Evolutionary conservation across 2,888 invertebrate genomes (phyloP), one percentile per base, ranked within the genome.

Genomic region (Sympetrum striolatum): DNA sequence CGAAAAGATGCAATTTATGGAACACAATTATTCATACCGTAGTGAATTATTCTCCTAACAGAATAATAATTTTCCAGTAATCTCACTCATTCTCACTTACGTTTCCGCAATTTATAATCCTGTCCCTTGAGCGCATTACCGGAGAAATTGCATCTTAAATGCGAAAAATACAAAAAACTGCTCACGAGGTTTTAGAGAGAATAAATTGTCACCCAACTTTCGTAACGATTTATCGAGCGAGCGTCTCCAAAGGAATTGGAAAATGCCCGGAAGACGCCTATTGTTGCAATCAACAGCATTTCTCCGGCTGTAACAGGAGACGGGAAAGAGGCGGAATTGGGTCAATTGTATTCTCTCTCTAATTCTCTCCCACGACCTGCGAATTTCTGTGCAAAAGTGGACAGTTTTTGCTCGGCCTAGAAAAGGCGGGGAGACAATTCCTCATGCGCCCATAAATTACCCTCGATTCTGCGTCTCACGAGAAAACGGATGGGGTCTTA

Each of bases 281-380:
- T 86, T 86, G 86, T 60, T 86, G 86, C 86, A 86, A 86, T 86
- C 86, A 86, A 64, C 86, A 60, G 86, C 58, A 86, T 86, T 86
- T 86, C 60, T 35, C 86, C 86, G 53, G 58, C 44, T 37, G 86
- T 86, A 86, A 86, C 86, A 86, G 58, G 37, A 86, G 60, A 60
- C 64, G 86, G 86, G 58, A 35, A 35, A 60, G 58, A 60, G 25
- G 86, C 37, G 86, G 64, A 86, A 60, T 86, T 86, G 60, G 86
- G 86, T 86, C 86, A 86, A 86, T 86, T 86, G 58, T 86, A 86
- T 86, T 86, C 86, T 60, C 60, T 53, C 18, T 53, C 8, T 86
- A 86, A 86, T 86, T 86, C 86, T 31, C 60, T 53, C 53, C 82
- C 53, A 48, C 37, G 53, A 31, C 35, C 35, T 37, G 86, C 86